Base-by-base conservation (phyloP, 2,113 vertebrate genomes). In the Coptodon rendalli region DNA sequence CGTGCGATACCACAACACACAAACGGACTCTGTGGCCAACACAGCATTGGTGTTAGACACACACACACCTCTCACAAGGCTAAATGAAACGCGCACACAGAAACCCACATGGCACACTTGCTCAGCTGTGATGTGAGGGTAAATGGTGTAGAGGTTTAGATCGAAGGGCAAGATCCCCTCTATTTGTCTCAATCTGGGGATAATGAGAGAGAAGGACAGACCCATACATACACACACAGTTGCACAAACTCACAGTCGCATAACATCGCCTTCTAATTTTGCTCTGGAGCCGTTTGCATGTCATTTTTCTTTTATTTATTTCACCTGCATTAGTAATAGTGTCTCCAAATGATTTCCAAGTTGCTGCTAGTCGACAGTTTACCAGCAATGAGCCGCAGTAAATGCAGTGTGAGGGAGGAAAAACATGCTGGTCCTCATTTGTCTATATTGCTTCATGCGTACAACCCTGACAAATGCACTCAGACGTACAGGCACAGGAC, bases 111-210 rank as follows among this genome's bases (percentile, higher is more conserved):
- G 73, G 24, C 84, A 29, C 50, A 19, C 48, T 73, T 13, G 40
- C 45, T 86, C 78, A 50, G 80, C 84, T 91, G 84, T 89, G 83
- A 79, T 89, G 54, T 87, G 57, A 82, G 88, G 86, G 86, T 92
- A 92, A 93, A 90, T 34, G 90, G 86, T 85, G 86, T 80, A 66
- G 84, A 88, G 93, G 89, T 83, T 91, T 71, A 81, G 88, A 92
- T 81, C 87, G 89, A 86, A 94, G 92, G 91, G 89, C 91, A 92
- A 78, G 89, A 83, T 82, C 86, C 86, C 83, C 43, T 86, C 92
- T 61, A 93, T 95, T 95, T 93, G 93, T 95, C 91, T 95, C 92
- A 93, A 94, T 95, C 85, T 87, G 6, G 6, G 16, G 7, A 79
- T 94, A 92, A 95, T 94, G 82, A 95, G 80, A 87, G 89, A 91